Base-by-base conservation (phyloP, 2,888 invertebrate genomes). In the Pachydiplax longipennis region DNA sequence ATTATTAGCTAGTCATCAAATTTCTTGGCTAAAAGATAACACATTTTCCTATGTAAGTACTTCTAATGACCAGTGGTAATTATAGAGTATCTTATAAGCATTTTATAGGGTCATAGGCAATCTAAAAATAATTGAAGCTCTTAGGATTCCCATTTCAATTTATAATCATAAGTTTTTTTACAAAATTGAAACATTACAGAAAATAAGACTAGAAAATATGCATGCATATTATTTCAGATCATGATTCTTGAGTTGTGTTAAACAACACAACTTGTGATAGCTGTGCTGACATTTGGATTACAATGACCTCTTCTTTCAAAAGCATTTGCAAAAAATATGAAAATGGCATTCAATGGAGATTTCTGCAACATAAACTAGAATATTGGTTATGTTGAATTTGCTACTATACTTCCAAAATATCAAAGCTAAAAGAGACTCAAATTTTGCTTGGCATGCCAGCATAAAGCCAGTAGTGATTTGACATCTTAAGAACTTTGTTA, bases 121-220 rank as follows among this genome's bases (percentile, higher is more conserved):
- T n/a, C 13, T 13, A 31, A 73, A 25, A 73, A 13, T 10, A 31
- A 31, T 25, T 0, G 5, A n/a, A 31, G 4, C 2, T 31, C 13
- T 31, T 31, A 31, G 73, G 13, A 73, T 31, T 73, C 25, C 73
- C 73, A 31, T 22, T 87, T 87, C 37, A 58, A 25, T 61, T 87
- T 61, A 61, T 65, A 37, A 22, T 87, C 87, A 2, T 37, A 87
- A 37, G 58, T 87, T 87, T 65, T n/a, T 87, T 58, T 61, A 87
- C 87, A 87, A 87, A 87, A 58, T 58, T 65, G 37, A 61, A 87
- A 87, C 22, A 58, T 87, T 61, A 65, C 87, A 87, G 87, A 87
- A 65, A 87, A 87, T 87, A 87, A 87, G 87, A 87, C 87, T 87
- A 87, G 87, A 65, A 31, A 87, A 61, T n/a, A 87, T 61, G 61